Percentiles rank a stretch among this genome's conserved stretches.
These are phyloP conservation scores for Eupsittula cactorum DNA, from an alignment of 2,113 vertebrate genomes.

Conservation along the genomic window DNA sequence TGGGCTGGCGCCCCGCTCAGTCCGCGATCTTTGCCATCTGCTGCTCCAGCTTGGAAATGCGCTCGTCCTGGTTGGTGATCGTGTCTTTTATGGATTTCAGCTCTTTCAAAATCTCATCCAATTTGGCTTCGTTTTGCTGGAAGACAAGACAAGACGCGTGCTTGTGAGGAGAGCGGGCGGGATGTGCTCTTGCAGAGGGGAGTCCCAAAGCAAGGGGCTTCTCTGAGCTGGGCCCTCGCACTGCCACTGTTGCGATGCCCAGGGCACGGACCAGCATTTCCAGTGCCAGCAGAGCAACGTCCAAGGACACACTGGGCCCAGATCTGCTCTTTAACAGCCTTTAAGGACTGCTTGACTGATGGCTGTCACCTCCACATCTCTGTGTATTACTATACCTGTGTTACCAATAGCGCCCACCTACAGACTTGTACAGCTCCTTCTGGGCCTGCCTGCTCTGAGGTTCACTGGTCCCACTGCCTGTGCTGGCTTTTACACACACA, in stretches of 20 bases:
- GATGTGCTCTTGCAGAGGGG: fast-evolving
- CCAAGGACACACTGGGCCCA: background rate
- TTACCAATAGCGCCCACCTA: background rate
- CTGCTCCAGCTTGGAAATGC: constrained; percentile 95
- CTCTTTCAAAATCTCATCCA: constrained; percentile 96
- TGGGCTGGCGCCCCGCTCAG: constrained; percentile 80
- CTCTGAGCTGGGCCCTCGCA: background rate
- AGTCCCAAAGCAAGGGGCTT: background rate
- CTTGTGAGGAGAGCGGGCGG: background rate
- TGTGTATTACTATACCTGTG: fast-evolving
- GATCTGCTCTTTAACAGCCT: background rate
- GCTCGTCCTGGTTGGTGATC: constrained; percentile 91
- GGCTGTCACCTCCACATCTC: background rate
- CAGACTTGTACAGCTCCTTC: too few species aligned
- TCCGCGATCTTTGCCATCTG: constrained; percentile 90
- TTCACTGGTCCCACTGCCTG: background rate
- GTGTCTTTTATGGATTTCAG: constrained; percentile 93
- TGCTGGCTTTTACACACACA: background rate
- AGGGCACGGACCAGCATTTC: background rate
- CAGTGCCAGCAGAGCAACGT: background rate
- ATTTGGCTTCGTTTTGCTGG: constrained; percentile 90
- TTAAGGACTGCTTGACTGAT: background rate
- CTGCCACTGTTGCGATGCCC: background rate
- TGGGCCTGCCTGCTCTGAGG: background rate
- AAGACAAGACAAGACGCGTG: fast-evolving